Percentiles rank a stretch among this genome's conserved stretches.
Evolutionary conservation across 2,797 vertebrate species (phyloP).

Genomic region (Denticeps clupeoides): DNA sequence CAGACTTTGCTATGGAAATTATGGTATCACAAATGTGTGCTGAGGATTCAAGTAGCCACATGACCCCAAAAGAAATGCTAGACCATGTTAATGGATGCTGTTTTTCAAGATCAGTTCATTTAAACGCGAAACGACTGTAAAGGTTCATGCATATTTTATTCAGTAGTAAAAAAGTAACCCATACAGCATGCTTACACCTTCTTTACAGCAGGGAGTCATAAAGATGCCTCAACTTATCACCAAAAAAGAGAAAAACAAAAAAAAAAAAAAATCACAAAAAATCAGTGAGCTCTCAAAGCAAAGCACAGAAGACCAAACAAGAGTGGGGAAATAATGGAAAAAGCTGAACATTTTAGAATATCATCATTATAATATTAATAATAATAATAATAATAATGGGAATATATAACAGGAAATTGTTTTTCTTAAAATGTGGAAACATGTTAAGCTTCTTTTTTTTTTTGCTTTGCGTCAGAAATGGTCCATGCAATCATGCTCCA

Average conservation of each 20-base stretch:
- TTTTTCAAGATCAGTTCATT: slow-evolving; percentile 37
- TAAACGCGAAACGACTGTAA: slow-evolving; percentile 44
- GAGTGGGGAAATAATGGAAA: slow-evolving; percentile 54
- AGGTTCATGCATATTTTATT: slow-evolving; percentile 83
- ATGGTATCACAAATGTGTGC: too few relatives aligned
- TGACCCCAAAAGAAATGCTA: too few relatives aligned
- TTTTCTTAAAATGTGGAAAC: slow-evolving; percentile 48
- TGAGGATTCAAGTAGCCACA: too few relatives aligned
- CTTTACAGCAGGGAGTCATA: slow-evolving; percentile 54
- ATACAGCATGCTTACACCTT: slow-evolving; percentile 75
- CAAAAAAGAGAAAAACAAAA: slow-evolving; percentile 42
- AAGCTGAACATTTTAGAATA: slow-evolving; percentile 56
- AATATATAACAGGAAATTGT: slow-evolving; percentile 41
- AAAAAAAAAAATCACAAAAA: slow-evolving; percentile 33
- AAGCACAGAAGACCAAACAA: slow-evolving; percentile 60
- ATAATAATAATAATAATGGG: slow-evolving; percentile 58
- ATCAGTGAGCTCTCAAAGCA: slow-evolving; percentile 49
- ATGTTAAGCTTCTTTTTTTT: slow-evolving; percentile 42
- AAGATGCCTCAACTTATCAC: slow-evolving; percentile 27
- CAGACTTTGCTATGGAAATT: too few relatives aligned
- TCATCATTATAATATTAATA: slow-evolving; percentile 58
- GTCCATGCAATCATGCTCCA: slow-evolving; percentile 69
- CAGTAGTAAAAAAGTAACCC: slow-evolving; percentile 79
- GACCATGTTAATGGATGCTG: too few relatives aligned
- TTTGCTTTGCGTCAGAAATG: slow-evolving; percentile 47